A percentile compares a stretch with the other conserved stretches of the same genome.
These are phyloP conservation scores for Drosophila rubida DNA, from an alignment of 2,888 invertebrate species.

Conservation along the genomic window DNA sequence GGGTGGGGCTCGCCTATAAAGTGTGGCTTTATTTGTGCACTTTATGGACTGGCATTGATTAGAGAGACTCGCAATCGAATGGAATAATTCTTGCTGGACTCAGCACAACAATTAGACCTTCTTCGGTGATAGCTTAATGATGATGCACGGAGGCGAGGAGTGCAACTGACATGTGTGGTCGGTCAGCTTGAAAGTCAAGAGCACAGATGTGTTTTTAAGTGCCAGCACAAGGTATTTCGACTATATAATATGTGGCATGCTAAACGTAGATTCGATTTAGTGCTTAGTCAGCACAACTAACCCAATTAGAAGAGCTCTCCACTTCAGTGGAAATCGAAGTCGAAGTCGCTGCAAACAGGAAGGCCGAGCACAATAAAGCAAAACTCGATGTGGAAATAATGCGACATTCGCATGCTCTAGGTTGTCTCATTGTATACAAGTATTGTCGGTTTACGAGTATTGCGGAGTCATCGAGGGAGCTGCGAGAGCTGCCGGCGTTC, in stretches of 20 bases:
- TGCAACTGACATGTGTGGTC: slow-evolving; percentile 6
- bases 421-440: slow-evolving; percentile 14
- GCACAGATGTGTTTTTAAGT: slow-evolving; percentile 10
- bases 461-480: slow-evolving; percentile 15
- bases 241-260: background rate
- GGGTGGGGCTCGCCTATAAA: slow-evolving; percentile 1
- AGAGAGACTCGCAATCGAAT: background rate
- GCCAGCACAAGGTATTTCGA: slow-evolving; percentile 6
- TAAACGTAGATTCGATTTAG: slow-evolving; percentile 12
- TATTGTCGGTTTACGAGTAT: slow-evolving; percentile 11
- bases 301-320: slow-evolving; percentile 38
- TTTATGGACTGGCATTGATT: background rate
- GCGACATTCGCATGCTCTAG: slow-evolving; percentile 45
- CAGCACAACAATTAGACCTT: background rate
- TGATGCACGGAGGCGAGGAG: background rate
- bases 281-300: slow-evolving; percentile 51
- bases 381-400: slow-evolving; percentile 17
- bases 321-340: background rate
- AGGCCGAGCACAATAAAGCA: slow-evolving; percentile 33
- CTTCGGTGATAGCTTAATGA: background rate
- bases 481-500: slow-evolving; percentile 25
- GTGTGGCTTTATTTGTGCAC: background rate
- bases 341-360: slow-evolving; percentile 37
- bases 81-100: background rate
- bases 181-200: slow-evolving; percentile 10